Conservation (phyloP, 2,113 vertebrate species). For the Atlantisia rogersi region DNA sequence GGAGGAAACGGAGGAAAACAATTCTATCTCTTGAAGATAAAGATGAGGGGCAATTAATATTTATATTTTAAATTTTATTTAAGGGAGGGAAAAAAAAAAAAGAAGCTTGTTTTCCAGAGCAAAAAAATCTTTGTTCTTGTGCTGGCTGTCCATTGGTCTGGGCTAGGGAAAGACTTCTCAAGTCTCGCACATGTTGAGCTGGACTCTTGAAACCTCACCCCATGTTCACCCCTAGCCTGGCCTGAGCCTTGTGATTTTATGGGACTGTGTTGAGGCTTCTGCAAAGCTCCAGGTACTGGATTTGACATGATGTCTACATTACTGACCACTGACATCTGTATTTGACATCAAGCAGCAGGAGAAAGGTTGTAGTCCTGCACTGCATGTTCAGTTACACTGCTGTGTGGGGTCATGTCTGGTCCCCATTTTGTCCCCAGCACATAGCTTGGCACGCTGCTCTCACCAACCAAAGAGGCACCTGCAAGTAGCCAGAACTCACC, state of each 20-base stretch:
- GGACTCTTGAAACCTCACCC: neutral
- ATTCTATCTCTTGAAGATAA: neutral
- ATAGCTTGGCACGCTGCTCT: neutral
- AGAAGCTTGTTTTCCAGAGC: neutral
- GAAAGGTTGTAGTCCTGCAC: fast-evolving
- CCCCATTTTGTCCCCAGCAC: neutral
- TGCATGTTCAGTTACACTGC: neutral
- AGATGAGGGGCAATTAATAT: neutral
- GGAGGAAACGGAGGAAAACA: neutral
- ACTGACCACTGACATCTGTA: fast-evolving
- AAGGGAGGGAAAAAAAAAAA: neutral
- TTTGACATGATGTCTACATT: neutral
- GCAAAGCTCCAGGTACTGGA: neutral
- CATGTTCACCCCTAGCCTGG: fast-evolving
- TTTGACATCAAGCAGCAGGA: neutral
- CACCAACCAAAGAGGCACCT: neutral
- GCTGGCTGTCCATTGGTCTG: neutral
- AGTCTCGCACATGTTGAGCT: neutral
- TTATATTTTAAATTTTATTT: neutral
- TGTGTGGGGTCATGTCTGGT: neutral
- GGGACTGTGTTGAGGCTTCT: neutral
- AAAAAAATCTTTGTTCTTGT: neutral
- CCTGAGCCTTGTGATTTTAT: fast-evolving
- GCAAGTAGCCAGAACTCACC: neutral
- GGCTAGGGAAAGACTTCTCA: neutral